Percentiles rank a stretch among this genome's conserved stretches.
Conservation (phyloP, 2,888 invertebrate genomes). For the Helicoverpa assulta region DNA sequence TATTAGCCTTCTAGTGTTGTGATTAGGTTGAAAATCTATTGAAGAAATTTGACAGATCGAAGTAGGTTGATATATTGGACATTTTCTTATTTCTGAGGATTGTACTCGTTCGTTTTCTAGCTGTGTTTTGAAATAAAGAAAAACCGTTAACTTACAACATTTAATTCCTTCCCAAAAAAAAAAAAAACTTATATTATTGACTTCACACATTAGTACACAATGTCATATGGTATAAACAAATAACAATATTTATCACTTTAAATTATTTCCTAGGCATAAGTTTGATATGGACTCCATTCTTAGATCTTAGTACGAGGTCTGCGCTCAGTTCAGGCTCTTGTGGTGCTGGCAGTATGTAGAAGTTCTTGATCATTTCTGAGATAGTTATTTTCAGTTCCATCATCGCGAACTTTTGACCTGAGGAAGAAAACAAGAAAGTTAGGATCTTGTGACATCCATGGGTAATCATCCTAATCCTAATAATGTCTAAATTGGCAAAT, state of each 20-base stretch:
- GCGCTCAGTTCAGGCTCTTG: constrained; percentile 77
- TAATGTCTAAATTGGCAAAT: too few relatives aligned
- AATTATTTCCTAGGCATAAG: constrained; percentile 63
- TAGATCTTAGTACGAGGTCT: constrained; percentile 83
- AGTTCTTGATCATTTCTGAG: constrained; percentile 87
- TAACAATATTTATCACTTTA: neutral
- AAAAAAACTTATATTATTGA: constrained; percentile 16
- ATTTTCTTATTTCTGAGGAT: too few relatives aligned
- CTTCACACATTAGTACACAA: constrained; percentile 6
- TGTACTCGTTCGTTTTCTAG: too few relatives aligned
- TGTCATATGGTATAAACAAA: constrained; percentile 1
- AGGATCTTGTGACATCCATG: neutral
- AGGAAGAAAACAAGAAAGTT: neutral
- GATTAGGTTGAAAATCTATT: too few relatives aligned
- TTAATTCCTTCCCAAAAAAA: constrained; percentile 29
- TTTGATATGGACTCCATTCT: constrained; percentile 71
- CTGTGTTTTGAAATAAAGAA: neutral
- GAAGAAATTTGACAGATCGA: too few relatives aligned
- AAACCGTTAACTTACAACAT: constrained; percentile 14
- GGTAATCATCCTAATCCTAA: too few relatives aligned
- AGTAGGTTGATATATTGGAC: too few relatives aligned
- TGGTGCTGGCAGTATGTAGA: constrained; percentile 72
- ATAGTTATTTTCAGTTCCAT: constrained; percentile 89
- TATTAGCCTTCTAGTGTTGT: too few relatives aligned
- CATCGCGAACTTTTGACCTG: constrained; percentile 83